Base-by-base conservation (phyloP, 2,888 invertebrate species). In the Toxonevra muliebris region DNA sequence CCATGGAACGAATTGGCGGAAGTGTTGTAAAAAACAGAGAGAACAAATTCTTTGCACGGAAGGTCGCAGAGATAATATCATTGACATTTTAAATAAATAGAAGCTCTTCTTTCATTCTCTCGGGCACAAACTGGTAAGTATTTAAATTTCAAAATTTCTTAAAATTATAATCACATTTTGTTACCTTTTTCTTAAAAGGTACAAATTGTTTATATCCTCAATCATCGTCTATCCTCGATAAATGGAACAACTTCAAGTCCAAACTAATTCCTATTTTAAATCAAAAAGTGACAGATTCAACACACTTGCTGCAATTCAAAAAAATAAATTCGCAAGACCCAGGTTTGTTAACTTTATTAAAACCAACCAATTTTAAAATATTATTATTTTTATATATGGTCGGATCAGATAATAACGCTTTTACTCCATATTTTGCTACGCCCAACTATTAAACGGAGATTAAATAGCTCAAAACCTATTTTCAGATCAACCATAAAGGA, bases 261-360 rank as follows among this genome's bases (percentile, higher is more conserved):
- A 52, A 52, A 52, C 17, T 52, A n/a, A 52, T 52, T 5, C 52
- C 52, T n/a, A n/a, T n/a, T n/a, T n/a, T n/a, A n/a, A n/a, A n/a
- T n/a, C n/a, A n/a, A n/a, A n/a, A n/a, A 52, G 8, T 52, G 15
- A 17, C 20, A 52, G 58, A 42, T 12, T 42, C 41, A 17, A 15
- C 41, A 10, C 57, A 57, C 30, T 57, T 57, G 41, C 57, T 42
- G 2, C 55, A 40, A 55, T 12, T 55, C 40, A 41, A 55, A 55
- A 40, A 20, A 55, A 55, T 55, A 20, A 55, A 30, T n/a, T 40
- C 55, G 7, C 13, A 30, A 40, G 55, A 55, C 3, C 30, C 30
- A 55, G 55, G 55, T 55, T 40, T 55, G 55, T 30, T 41, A 17
- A 3, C 12, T n/a, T n/a, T n/a, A 40, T 40, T 7, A 55, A n/a